Base-by-base conservation (phyloP, 2,888 invertebrate genomes). In the Neria commutata region DNA sequence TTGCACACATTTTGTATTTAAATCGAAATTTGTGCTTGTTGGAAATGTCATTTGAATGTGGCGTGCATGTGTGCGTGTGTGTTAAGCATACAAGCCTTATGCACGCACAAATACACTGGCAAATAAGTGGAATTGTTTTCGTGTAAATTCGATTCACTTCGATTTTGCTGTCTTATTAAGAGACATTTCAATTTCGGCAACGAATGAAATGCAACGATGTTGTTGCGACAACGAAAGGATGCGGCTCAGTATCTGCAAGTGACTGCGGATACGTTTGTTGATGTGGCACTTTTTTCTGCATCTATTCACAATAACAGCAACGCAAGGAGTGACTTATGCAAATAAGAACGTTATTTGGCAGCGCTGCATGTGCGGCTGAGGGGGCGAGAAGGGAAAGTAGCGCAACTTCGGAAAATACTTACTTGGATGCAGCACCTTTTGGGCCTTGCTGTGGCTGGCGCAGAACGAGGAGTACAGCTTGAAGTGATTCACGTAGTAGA, bases 401-500 rank as follows among this genome's bases (percentile, higher is more conserved):
- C n/a, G n/a, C n/a, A n/a, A n/a, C n/a, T n/a, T n/a, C n/a, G n/a
- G n/a, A n/a, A n/a, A n/a, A n/a, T 74, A 88, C 92, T 91, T 86
- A 96, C 96, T 95, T 78, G 96, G 96, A 87, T 97, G 95, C 78
- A 98, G 87, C 79, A 98, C 94, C 87, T 98, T 98, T 84, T 98
- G 98, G 67, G 97, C 96, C 85, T 97, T 95, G 78, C 97, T 98
- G 83, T 98, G 98, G 84, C 95, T 96, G 67, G 98, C 97, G 84
- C 98, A 98, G 85, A 98, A 98, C 71, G 97, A 96, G 83, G 97
- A 97, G 87, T 98, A 98, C 74, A 98, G 87, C 85, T 98, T 98
- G 86, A 98, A 98, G 85, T 98, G 95, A 85, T 97, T 95, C 78
- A 97, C 96, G 82, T 97, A 96, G 85, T 92, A 95, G 75, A 98